Base-by-base conservation (phyloP, 1,140 invertebrate genomes). In the Neodiprion lecontei region DNA sequence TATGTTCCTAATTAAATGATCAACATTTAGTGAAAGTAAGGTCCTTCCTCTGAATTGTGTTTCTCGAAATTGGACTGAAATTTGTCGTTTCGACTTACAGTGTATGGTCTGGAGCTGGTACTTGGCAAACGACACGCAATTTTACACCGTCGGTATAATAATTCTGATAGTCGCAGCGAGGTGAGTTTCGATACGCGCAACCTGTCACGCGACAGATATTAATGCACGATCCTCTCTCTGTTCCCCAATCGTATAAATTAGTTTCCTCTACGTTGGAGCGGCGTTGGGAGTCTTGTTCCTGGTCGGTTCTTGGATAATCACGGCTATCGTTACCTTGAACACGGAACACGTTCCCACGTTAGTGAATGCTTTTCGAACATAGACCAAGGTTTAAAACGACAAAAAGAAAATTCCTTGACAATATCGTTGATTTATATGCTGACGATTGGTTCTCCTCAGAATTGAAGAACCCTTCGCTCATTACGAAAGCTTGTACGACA, bases 401-500 rank as follows among this genome's bases (percentile, higher is more conserved):
- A 40, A 73, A 50, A 9, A 76, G 17, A 10, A 66, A 9, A 23
- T 23, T 49, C 7, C 21, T 50, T 17, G 67, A 48, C 17, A 71
- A 75, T 67, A 9, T 67, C 72, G 40, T 69, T 14, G 12, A 28
- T 49, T 68, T 50, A 72, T 61, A 50, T 73, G 72, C 11, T 66
- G 23, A 53, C 49, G 12, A 72, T 81, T 81, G 28, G 28, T 40
- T 40, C 28, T 40, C 28, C 77, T 67, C 76, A 89, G 88, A n/a
- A 84, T 88, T 65, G 77, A 83, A 65, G 83, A 89, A 76, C 87
- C 88, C 17, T 86, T 89, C 65, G 85, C 83, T 10, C 81, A 85
- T 76, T 89, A 88, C 68, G 86, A 88, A 23, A 86, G 84, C 75
- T 76, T 89, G 12, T 87, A 86, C 67, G 87, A 89, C 71, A 88